Evolutionary conservation across 2,113 vertebrate genomes (phyloP), one percentile per base, ranked within the genome.

Genomic region (Channa maculata): DNA sequence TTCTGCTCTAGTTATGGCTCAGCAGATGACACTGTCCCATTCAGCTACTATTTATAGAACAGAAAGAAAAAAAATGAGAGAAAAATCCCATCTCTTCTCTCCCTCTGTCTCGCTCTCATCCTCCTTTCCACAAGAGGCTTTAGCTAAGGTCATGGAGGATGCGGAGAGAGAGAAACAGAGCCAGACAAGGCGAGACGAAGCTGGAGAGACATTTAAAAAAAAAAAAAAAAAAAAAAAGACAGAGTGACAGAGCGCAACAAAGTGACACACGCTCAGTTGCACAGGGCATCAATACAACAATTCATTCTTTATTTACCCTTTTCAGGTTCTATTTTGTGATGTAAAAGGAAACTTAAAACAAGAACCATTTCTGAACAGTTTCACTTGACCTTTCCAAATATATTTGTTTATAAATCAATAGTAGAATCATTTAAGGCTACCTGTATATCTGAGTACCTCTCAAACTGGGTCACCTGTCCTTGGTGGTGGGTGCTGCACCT

Each of bases 1-100:
- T 78, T 91, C 80, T 92, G 89, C 88, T 91, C 89, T 36, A 90
- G 83, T 90, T 88, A 73, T 85, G 87, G 88, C 74, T 71, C 78
- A 79, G 85, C 76, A 88, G 86, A 90, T 83, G 86, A 89, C 85
- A 84, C 65, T 83, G 61, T 33, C 62, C 74, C 34, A 58, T 66
- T 87, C 71, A 33, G 60, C 33, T 63, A 55, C 85, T 91, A 92
- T 91, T 89, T 82, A 84, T 91, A 91, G 87, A 83, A 49, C 61
- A 77, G 67, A 78, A 61, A 77, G 60, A 45, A 14, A 1, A 15
- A 3, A 46, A 64, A 75, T 37, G 15, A 34, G 79, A 55, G 38
- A 72, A 84, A 88, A 83, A 87, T 79, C 82, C 70, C 85, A 78
- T 80, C 77, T 64, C 79, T 46, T 72, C 76, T 80, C 71, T 71